phyloP scores from a whole-genome alignment of 2,113 vertebrate species.

The Varanus salvator region DNA sequence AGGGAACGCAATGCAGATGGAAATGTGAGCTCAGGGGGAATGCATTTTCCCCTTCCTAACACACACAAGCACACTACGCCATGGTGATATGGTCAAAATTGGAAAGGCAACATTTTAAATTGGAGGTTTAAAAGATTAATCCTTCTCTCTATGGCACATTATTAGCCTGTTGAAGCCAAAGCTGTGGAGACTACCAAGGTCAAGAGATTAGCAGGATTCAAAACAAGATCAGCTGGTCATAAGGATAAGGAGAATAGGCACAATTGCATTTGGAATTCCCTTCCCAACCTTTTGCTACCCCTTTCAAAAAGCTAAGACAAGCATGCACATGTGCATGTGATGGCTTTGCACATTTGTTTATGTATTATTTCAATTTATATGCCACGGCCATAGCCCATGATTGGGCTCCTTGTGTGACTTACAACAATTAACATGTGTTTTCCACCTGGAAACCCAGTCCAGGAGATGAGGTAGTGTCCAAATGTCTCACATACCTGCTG shows the following conservation, averaged over 20 bases:
- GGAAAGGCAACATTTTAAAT: constrained; percentile 30
- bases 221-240: background rate
- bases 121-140: background rate
- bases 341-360: too few relatives aligned
- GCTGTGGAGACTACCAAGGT: background rate
- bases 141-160: constrained; percentile 14
- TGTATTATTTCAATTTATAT: too few relatives aligned
- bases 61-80: background rate
- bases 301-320: background rate
- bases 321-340: background rate
- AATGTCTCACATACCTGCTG: background rate
- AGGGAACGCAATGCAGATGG: background rate
- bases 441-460: background rate
- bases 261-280: constrained; percentile 7
- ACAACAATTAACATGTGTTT: background rate
- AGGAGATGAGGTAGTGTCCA: background rate
- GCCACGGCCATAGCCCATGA: too few relatives aligned
- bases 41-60: background rate
- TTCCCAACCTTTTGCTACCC: background rate
- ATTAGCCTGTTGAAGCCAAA: constrained; percentile 28
- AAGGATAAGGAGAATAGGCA: background rate
- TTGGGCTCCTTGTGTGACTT: too few relatives aligned
- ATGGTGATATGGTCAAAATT: background rate
- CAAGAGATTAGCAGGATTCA: background rate
- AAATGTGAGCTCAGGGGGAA: background rate